Evolutionary conservation across 2,888 invertebrate genomes (phyloP), one percentile per base, ranked within the genome.

Genomic region (Tricholauxania praeusta): DNA sequence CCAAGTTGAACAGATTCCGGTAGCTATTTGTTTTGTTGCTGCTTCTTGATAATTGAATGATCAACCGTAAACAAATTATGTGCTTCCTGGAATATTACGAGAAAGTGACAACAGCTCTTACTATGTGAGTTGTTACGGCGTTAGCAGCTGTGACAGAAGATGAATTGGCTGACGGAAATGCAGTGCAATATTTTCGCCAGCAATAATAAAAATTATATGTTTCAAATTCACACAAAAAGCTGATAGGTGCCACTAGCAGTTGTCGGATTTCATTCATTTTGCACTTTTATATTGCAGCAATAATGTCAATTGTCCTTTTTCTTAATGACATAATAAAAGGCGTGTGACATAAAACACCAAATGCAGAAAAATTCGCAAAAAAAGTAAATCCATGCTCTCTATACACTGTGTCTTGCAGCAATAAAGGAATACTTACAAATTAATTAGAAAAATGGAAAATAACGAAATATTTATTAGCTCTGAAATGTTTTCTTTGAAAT

Each of bases 21-120:
- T 7, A 39, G 39, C 39, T 39, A 10, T 39, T 39, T 39, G 39
- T 39, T 39, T 39, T 39, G 39, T 39, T 39, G 39, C 39, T 39
- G 39, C 39, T 10, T n/a, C 60, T 39, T 12, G 3, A 64, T 64
- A 49, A 49, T 64, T 64, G 49, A 64, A 49, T 64, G 64, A 64
- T 48, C 64, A 64, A 63, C 47, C 22, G 49, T 63, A 47, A 48
- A 49, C 64, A 64, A 64, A 64, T 64, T 64, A 51, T 64, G 17
- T 64, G 62, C 39, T 39, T 39, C 10, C 39, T 39, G 39, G 6
- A 7, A 39, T 39, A 39, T 39, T 39, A 39, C 39, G 39, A 39
- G 8, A 39, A 39, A 39, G 39, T 39, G 39, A 39, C 39, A 39
- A 39, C 47, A 57, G 32, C 12, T 57, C 52, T 22, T 72, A 70